A percentile compares a stretch with the other conserved stretches of the same genome.
phyloP scores from a whole-genome alignment of 2,888 invertebrate genomes.

The Pherbina coryleti region DNA sequence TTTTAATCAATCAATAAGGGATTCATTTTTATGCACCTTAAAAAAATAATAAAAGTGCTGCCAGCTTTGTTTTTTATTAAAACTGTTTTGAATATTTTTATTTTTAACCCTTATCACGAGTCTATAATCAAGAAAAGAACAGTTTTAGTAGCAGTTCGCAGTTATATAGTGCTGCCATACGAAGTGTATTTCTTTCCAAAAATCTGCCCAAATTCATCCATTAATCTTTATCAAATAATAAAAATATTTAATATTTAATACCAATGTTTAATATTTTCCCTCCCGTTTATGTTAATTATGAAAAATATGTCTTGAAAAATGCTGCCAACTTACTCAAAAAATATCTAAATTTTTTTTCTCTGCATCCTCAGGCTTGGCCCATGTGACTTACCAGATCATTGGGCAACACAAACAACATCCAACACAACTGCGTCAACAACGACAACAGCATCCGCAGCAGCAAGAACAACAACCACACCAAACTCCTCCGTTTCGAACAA shows the following conservation, averaged over 20 bases:
- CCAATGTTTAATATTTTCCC: too few relatives aligned
- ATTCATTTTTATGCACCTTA: too few relatives aligned
- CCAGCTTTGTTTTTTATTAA: not conserved
- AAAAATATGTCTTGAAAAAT: not conserved
- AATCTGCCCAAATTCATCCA: too few relatives aligned
- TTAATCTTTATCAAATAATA: too few relatives aligned
- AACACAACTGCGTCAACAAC: slow-evolving; percentile 43
- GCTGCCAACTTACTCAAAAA: slow-evolving; percentile 11
- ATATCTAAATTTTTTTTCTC: slow-evolving; percentile 4
- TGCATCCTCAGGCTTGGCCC: slow-evolving; percentile 84
- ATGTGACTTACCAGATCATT: slow-evolving; percentile 81
- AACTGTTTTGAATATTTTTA: too few relatives aligned
- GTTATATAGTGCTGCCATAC: too few relatives aligned
- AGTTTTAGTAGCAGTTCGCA: too few relatives aligned
- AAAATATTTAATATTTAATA: too few relatives aligned
- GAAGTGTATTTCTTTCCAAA: too few relatives aligned
- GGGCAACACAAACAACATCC: slow-evolving; percentile 62
- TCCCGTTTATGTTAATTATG: not conserved
- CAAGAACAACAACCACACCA: slow-evolving; percentile 39
- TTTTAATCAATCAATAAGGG: too few relatives aligned
- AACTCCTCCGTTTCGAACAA: slow-evolving; percentile 20
- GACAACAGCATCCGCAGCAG: slow-evolving; percentile 39
- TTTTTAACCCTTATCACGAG: too few relatives aligned
- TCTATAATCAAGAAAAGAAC: too few relatives aligned
- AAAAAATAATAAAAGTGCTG: not conserved